phyloP scores from a whole-genome alignment of 2,113 vertebrate genomes.

The Colius striatus region DNA sequence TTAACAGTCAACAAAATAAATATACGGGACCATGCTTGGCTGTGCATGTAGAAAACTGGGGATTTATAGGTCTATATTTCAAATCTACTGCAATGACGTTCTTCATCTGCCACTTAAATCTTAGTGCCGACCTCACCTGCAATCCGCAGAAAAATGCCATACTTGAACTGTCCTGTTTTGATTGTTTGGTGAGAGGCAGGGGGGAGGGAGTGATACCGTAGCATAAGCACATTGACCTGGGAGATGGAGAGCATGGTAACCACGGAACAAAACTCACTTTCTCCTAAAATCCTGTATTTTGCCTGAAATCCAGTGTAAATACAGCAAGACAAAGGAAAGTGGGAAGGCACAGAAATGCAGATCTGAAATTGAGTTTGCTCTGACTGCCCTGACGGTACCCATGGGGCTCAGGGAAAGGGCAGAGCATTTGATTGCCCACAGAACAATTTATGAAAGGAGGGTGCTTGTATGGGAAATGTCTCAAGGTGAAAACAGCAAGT shows the following conservation, averaged over 20 bases:
- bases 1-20: conserved; percentile 38
- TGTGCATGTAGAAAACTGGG: neutral
- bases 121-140: neutral
- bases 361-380: neutral
- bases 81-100: conserved; percentile 21
- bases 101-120: conserved; percentile 17
- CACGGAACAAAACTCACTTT: neutral
- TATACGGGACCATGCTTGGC: neutral
- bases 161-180: neutral
- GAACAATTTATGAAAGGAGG: rapidly evolving
- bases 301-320: neutral
- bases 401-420: neutral
- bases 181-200: neutral
- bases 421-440: neutral
- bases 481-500: neutral
- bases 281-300: neutral
- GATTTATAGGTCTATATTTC: conserved; percentile 30
- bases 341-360: neutral
- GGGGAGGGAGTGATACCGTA: neutral
- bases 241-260: neutral
- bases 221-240: neutral
- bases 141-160: neutral
- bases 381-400: neutral
- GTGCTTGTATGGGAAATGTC: neutral
- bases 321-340: neutral